Conservation (phyloP, 2,113 vertebrate genomes). For the Atherinomorus stipes region DNA sequence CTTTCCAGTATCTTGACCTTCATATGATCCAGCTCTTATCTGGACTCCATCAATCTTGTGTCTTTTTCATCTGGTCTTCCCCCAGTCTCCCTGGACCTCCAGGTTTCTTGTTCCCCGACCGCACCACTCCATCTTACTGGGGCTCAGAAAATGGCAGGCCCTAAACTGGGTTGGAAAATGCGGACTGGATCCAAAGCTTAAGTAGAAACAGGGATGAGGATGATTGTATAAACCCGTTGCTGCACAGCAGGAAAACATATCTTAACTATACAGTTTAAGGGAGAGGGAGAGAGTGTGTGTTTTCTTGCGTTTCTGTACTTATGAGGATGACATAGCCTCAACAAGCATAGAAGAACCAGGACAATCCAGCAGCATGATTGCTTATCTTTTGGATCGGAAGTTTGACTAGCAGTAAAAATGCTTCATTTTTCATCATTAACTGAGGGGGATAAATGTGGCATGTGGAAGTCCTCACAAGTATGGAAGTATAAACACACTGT, state of each 20-base stretch:
- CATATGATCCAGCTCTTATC: not conserved
- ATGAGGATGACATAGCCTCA: not conserved
- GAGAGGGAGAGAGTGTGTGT: slow-evolving; percentile 18
- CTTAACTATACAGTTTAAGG: slow-evolving; percentile 40
- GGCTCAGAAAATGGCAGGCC: slow-evolving; percentile 72
- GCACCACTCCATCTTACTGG: slow-evolving; percentile 63
- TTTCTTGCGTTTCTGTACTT: slow-evolving; percentile 30
- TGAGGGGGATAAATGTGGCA: not conserved
- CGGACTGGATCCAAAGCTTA: slow-evolving; percentile 71
- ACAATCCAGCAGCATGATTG: not conserved
- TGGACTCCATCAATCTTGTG: not conserved
- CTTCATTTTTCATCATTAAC: not conserved
- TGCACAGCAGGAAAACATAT: slow-evolving; percentile 75
- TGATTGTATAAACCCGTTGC: slow-evolving; percentile 68
- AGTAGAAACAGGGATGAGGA: slow-evolving; percentile 81
- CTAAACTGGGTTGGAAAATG: slow-evolving; percentile 80
- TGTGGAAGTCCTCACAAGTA: slow-evolving; percentile 13
- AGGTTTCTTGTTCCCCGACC: slow-evolving; percentile 72
- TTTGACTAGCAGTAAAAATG: slow-evolving; percentile 1
- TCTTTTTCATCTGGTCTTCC: slow-evolving; percentile 32
- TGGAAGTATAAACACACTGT: not conserved
- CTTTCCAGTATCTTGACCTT: not conserved
- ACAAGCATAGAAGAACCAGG: not conserved
- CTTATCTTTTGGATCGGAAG: not conserved
- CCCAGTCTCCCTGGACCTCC: slow-evolving; percentile 74